phyloP scores from a whole-genome alignment of 2,113 vertebrate genomes.

The Ia io region DNA sequence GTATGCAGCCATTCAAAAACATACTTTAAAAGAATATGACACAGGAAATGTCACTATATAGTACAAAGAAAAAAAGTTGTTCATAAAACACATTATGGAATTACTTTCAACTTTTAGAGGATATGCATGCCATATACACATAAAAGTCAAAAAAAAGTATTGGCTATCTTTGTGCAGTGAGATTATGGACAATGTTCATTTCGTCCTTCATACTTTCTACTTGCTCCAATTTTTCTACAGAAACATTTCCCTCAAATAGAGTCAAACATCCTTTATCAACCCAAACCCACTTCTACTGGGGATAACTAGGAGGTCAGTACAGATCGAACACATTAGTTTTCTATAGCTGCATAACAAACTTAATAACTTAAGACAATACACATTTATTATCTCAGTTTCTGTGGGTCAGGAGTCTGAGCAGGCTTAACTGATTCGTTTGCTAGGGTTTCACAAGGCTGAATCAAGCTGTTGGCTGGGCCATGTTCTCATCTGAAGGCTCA shows the following conservation, averaged over 20 bases:
- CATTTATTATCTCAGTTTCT: neutral
- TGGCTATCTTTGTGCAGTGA: neutral
- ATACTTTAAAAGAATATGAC: neutral
- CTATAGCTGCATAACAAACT: neutral
- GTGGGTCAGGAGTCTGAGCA: neutral
- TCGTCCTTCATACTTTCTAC: slow-evolving; percentile 5
- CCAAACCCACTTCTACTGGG: slow-evolving; percentile 10
- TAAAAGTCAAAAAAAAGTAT: neutral
- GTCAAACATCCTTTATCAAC: neutral
- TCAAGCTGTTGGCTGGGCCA: neutral
- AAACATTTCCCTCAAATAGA: slow-evolving; percentile 3
- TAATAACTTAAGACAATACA: neutral
- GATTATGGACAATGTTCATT: neutral
- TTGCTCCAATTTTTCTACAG: slow-evolving; percentile 36
- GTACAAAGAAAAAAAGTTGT: neutral
- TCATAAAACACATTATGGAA: slow-evolving; percentile 14
- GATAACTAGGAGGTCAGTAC: neutral
- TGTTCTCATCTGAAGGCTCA: neutral
- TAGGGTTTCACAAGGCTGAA: neutral
- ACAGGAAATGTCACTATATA: neutral
- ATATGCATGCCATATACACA: neutral
- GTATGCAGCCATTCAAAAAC: neutral
- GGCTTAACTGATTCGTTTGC: neutral
- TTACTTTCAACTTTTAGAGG: neutral
- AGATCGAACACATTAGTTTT: neutral